These are phyloP conservation scores for Bolinopsis microptera DNA, from an alignment of 37 sponge, comb jelly and placozoan species.

Conservation along the genomic window DNA sequence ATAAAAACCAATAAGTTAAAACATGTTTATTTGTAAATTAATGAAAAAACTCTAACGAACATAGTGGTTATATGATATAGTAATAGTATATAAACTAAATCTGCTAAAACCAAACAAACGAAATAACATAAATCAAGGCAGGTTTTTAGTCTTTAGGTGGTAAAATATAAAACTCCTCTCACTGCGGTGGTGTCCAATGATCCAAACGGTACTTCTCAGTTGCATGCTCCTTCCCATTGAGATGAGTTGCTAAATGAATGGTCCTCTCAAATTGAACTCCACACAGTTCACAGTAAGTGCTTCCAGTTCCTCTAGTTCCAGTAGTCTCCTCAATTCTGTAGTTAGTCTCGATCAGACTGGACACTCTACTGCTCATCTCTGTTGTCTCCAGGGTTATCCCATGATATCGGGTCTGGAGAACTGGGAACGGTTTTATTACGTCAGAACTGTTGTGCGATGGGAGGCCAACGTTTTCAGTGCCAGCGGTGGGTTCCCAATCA, in stretches of 20 bases:
- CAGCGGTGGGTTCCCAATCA: not conserved
- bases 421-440: not conserved
- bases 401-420: not conserved
- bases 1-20: too few relatives aligned
- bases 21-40: too few relatives aligned
- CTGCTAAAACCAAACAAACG: too few relatives aligned
- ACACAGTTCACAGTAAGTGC: not conserved
- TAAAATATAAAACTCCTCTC: too few relatives aligned
- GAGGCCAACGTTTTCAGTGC: not conserved
- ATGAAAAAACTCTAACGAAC: too few relatives aligned
- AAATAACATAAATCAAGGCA: too few relatives aligned
- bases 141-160: too few relatives aligned
- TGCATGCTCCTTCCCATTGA: slow-evolving; percentile 19
- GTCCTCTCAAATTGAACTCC: not conserved
- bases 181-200: not conserved
- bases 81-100: too few relatives aligned
- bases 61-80: too few relatives aligned
- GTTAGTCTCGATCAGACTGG: not conserved
- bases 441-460: not conserved
- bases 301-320: not conserved
- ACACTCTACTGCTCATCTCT: not conserved
- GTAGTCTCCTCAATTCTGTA: slow-evolving; percentile 18
- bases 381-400: not conserved
- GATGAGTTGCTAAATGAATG: not conserved
- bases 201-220: not conserved